Percentiles rank a stretch among this genome's conserved stretches.
Conservation (phyloP, 2,113 vertebrate genomes). For the Chaenocephalus aceratus region DNA sequence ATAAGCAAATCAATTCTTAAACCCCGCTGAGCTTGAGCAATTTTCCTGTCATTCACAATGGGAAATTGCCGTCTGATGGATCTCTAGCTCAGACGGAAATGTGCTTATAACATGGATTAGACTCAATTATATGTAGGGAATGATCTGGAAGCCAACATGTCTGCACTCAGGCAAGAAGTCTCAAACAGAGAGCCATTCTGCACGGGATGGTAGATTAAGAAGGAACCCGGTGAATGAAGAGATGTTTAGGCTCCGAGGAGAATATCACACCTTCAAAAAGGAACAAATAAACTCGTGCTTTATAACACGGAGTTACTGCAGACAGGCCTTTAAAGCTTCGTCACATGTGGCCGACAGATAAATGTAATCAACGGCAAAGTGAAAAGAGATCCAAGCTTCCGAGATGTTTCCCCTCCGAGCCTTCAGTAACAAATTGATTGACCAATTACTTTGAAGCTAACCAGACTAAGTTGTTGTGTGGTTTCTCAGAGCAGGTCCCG, state of each 20-base stretch:
- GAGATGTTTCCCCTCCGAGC: conserved; percentile 9
- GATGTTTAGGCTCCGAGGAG: neutral
- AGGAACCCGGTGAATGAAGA: conserved; percentile 9
- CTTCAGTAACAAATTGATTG: conserved; percentile 36
- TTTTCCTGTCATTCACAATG: conserved; percentile 20
- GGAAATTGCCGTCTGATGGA: conserved; percentile 8
- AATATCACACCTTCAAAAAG: conserved; percentile 8
- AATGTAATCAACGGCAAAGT: conserved; percentile 1
- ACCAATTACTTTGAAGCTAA: conserved; percentile 26
- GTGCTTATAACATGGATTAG: conserved; percentile 28
- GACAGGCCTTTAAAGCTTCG: neutral
- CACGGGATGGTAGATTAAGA: conserved; percentile 11
- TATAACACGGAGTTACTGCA: conserved; percentile 3
- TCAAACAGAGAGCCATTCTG: neutral
- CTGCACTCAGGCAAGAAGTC: conserved; percentile 18
- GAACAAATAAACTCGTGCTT: neutral
- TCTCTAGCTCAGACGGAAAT: conserved; percentile 22
- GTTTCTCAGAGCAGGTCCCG: neutral
- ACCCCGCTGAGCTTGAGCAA: neutral
- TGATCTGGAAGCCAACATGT: conserved; percentile 17
- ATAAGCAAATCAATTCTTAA: conserved; percentile 19
- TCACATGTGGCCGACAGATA: neutral
- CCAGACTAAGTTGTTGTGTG: neutral
- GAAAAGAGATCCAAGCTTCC: conserved; percentile 31
- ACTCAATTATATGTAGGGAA: neutral